phyloP scores from a whole-genome alignment of 2,113 vertebrate species.

The Phyllopteryx taeniolatus region DNA sequence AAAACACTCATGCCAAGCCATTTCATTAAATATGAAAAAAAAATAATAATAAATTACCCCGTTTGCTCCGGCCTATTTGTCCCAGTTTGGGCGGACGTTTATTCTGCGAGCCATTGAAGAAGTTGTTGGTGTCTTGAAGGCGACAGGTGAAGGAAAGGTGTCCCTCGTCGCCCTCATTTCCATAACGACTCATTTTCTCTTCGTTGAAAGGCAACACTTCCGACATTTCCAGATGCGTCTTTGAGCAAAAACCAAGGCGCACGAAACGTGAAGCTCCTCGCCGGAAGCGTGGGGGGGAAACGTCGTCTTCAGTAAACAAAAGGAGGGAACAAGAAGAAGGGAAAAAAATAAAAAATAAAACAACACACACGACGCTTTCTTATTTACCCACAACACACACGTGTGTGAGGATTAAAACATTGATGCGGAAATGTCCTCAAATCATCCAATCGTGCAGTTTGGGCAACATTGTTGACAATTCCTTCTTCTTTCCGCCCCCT shows the following conservation, averaged over 20 bases:
- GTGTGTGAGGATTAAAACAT: slow-evolving; percentile 44
- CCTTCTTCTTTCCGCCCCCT: slow-evolving; percentile 12
- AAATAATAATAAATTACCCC: slow-evolving; percentile 75
- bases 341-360: background rate
- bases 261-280: slow-evolving; percentile 40
- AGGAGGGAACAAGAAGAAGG: background rate
- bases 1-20: slow-evolving; percentile 14
- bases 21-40: background rate
- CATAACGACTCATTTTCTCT: slow-evolving; percentile 93
- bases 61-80: slow-evolving; percentile 92
- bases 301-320: slow-evolving; percentile 27
- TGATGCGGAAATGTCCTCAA: slow-evolving; percentile 46
- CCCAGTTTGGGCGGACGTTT: slow-evolving; percentile 95
- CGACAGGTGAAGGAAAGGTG: slow-evolving; percentile 97
- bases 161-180: slow-evolving; percentile 85
- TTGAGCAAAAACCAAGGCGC: slow-evolving; percentile 51
- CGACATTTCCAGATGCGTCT: slow-evolving; percentile 82
- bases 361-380: slow-evolving; percentile 37
- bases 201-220: slow-evolving; percentile 94
- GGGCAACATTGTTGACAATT: slow-evolving; percentile 55
- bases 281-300: slow-evolving; percentile 30
- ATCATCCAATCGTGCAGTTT: slow-evolving; percentile 39
- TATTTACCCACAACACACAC: slow-evolving; percentile 67
- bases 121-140: slow-evolving; percentile 96
- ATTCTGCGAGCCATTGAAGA: slow-evolving; percentile 88